Evolutionary conservation across 2,797 vertebrate species (phyloP), one percentile per base, ranked within the genome.

Genomic region (Tangara arthus): DNA sequence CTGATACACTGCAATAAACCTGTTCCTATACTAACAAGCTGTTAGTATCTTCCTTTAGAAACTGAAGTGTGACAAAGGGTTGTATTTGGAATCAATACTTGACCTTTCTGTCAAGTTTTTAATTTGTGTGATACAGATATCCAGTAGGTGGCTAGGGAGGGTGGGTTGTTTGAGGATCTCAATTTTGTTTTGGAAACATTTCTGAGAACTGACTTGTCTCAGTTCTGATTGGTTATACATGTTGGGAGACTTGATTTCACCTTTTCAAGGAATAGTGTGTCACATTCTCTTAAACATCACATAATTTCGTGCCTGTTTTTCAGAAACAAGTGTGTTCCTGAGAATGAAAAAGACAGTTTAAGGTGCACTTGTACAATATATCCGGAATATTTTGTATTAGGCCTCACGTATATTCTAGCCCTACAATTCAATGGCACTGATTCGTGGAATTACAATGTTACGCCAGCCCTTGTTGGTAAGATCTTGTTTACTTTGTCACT

Each of bases 381-480:
- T 61, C 16, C 9, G 1, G 12, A 55, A 5, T 71, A 12, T 89
- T 97, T 96, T 78, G 53, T 66, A 12, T 34, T 47, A 15, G 7
- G 17, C 44, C 47, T 78, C 46, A 34, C 4, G 0, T 97, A 96
- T n/a, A 2, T 19, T 35, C n/a, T 97, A 56, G 11, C 22, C 28
- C 65, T 97, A 1, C 82, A 82, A 24, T 56, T 68, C 79, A 94
- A 95, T 50, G 60, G 76, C 55, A 94, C 56, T 10, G 28, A 53
- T 49, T 7, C 1, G 10, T 92, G 94, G 95, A 94, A 90, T 78
- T 49, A 8, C 66, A 82, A 0, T 26, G 66, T 96, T 57, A 66
- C 15, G 4, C 92, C 89, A 61, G 82, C 70, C 11, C 12, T 65
- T 8, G 77, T 93, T 70, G 95, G 97, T 97, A 95, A 97, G 97